Evolutionary conservation across 2,797 vertebrate species (phyloP), one percentile per base, ranked within the genome.

Genomic region (Sebastes matsubarae): DNA sequence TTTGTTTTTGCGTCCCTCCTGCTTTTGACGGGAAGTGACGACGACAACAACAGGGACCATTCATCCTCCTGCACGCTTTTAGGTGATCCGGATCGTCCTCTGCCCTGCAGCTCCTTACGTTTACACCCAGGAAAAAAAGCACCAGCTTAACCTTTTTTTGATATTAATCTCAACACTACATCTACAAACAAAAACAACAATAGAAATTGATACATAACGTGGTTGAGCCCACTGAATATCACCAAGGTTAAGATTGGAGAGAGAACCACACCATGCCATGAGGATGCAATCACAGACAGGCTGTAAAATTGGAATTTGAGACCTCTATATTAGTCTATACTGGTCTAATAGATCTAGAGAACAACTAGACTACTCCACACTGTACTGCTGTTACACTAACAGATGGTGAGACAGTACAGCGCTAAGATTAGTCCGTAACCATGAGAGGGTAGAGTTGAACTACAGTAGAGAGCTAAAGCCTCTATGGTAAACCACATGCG

Each of bases 321-420:
- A 95, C 89, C 83, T 93, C 95, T 95, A 95, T 95, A 96, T 96
- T 96, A 96, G 95, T 96, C 94, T 96, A 95, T 72, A 78, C 94
- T 91, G 91, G 71, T 95, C 96, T 96, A 96, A 89, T 75, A 94
- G 90, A 94, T 90, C 95, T 96, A 96, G 88, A 94, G 83, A 95
- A 95, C 91, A 90, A 87, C 95, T 96, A 96, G 86, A 93, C 94
- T 96, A 96, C 92, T 58, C 93, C 93, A 95, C 93, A 93, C 95
- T 91, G 95, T 93, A 94, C 95, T 92, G 94, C 93, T 89, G 92
- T 94, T 94, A 94, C 93, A 84, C 94, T 93, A 95, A 86, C 87
- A 96, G 94, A 96, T 84, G 91, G 90, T 93, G 90, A 94, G 94
- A 94, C 94, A 93, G 95, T 91, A 94, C 95, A 95, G 95, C 73